Conservation (phyloP, 2,113 vertebrate species). For the Otolemur garnettii region DNA sequence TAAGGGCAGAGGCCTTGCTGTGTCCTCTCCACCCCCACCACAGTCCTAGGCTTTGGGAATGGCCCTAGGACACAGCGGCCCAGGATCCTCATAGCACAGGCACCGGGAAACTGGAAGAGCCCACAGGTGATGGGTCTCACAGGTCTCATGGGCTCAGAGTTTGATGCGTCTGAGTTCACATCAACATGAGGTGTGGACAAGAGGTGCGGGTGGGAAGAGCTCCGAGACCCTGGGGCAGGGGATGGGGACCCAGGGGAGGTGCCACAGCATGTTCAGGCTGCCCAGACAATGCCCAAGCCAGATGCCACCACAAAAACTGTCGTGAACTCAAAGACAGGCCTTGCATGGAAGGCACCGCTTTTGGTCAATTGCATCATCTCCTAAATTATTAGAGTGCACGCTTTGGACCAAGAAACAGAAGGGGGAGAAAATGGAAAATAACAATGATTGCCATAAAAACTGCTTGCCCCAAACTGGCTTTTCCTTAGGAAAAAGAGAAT, state of each 20-base stretch:
- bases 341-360: not conserved
- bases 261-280: not conserved
- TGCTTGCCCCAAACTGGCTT: not conserved
- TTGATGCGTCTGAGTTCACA: rapidly evolving
- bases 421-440: not conserved
- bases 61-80: rapidly evolving
- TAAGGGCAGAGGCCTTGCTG: not conserved
- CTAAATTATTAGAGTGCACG: not conserved
- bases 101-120: not conserved
- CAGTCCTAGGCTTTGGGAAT: not conserved
- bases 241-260: not conserved
- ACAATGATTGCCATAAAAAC: not conserved
- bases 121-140: not conserved
- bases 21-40: rapidly evolving
- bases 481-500: not conserved
- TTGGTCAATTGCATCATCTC: rapidly evolving
- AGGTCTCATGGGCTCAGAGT: not conserved
- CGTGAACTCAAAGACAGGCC: not conserved
- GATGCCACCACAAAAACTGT: not conserved
- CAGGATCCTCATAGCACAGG: not conserved
- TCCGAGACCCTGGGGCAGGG: not conserved
- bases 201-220: not conserved
- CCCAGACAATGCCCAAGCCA: too few relatives aligned
- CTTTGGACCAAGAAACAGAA: not conserved
- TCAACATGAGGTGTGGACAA: not conserved